phyloP scores from a whole-genome alignment of 2,113 vertebrate genomes.

The Lagopus muta region DNA sequence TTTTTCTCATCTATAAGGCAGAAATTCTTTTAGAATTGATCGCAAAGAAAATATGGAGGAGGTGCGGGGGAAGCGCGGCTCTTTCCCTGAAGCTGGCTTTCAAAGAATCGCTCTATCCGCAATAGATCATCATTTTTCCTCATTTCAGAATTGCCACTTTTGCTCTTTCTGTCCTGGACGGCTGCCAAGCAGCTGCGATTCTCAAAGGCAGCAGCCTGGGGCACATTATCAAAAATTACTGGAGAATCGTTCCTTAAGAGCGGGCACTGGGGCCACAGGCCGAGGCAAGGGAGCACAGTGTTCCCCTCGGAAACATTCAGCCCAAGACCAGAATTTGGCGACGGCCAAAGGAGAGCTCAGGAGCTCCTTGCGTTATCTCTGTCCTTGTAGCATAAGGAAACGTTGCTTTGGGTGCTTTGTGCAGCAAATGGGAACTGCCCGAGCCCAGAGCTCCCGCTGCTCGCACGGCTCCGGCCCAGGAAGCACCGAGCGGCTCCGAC shows the following conservation, averaged over 20 bases:
- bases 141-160: background rate
- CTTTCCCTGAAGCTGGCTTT: background rate
- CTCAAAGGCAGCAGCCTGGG: background rate
- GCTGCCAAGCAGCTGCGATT: background rate
- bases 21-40: background rate
- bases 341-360: background rate
- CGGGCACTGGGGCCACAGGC: background rate
- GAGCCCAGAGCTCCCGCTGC: background rate
- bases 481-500: background rate
- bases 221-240: background rate
- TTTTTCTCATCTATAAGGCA: background rate
- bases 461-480: accelerated
- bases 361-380: background rate
- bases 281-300: background rate
- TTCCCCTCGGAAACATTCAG: background rate
- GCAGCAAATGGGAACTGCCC: background rate
- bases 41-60: background rate
- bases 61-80: background rate
- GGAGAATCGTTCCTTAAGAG: background rate
- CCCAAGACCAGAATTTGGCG: background rate
- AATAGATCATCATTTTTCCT: background rate
- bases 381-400: background rate
- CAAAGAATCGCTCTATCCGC: background rate
- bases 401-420: background rate
- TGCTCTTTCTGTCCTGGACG: background rate